Evolutionary conservation across 2,797 vertebrate species (phyloP).

Genomic region (Eulemur mongoz): DNA sequence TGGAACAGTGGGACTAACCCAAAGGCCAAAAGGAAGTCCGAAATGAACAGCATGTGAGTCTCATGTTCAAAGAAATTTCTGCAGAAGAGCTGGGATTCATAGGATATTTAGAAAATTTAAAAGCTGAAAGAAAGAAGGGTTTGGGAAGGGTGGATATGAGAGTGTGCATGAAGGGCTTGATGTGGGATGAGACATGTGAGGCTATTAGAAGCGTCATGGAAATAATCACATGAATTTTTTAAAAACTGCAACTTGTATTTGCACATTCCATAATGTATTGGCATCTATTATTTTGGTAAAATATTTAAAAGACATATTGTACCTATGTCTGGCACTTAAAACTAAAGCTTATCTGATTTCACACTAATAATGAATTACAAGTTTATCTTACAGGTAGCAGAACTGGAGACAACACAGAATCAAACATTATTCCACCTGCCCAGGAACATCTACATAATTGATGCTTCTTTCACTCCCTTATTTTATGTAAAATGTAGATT

Average conservation of each 20-base stretch:
- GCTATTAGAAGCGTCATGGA: not conserved
- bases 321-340: no score
- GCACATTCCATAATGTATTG: not conserved
- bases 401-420: no score
- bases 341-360: no score
- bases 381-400: no score
- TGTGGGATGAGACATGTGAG: not conserved
- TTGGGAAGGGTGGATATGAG: not conserved
- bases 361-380: no score
- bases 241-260: slow-evolving; percentile 7
- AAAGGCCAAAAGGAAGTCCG: not conserved
- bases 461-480: no score
- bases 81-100: not conserved
- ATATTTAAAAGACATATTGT: not conserved
- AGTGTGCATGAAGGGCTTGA: not conserved
- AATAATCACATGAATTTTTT: not conserved
- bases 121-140: not conserved
- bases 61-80: not conserved
- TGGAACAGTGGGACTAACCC: not conserved
- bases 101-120: not conserved
- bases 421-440: no score
- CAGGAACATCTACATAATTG: no score
- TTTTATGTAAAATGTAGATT: no score
- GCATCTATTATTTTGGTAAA: not conserved
- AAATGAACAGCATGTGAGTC: not conserved